These are phyloP conservation scores for Notodonta ziczac DNA, from an alignment of 2,888 invertebrate genomes.

Conservation along the genomic window DNA sequence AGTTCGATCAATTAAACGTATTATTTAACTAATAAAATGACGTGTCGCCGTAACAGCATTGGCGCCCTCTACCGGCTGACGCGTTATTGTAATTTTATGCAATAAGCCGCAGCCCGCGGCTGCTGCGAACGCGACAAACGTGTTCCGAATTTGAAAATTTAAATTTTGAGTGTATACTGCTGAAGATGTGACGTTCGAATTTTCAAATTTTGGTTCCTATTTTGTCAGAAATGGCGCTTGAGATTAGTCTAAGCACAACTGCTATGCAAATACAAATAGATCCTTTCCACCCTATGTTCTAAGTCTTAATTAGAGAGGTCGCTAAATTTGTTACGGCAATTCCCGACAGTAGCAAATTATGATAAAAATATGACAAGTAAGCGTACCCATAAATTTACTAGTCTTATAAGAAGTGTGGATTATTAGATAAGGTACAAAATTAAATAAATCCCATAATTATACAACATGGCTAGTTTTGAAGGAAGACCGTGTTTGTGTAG, in stretches of 20 bases:
- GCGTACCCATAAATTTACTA: too few relatives aligned
- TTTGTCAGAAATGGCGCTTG: constrained; percentile 11
- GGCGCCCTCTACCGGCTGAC: constrained; percentile 28
- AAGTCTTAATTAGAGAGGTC: too few relatives aligned
- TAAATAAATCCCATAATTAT: too few relatives aligned
- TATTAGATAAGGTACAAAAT: too few relatives aligned
- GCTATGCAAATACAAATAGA: too few relatives aligned
- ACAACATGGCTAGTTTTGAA: not conserved
- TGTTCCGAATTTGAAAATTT: constrained; percentile 69
- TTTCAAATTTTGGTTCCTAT: constrained; percentile 4
- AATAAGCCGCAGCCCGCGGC: constrained; percentile 55
- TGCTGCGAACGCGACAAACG: constrained; percentile 64
- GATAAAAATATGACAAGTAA: too few relatives aligned
- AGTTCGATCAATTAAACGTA: constrained; percentile 31
- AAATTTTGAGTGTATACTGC: constrained; percentile 51
- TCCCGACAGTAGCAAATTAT: too few relatives aligned
- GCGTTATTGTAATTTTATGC: constrained; percentile 77
- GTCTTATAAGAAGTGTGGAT: too few relatives aligned
- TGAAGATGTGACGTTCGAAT: constrained; percentile 26
- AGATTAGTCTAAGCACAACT: too few relatives aligned
- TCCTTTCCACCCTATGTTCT: too few relatives aligned
- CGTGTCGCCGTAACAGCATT: constrained; percentile 21
- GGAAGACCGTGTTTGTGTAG: constrained; percentile 17
- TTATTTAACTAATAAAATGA: constrained; percentile 33
- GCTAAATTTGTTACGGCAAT: too few relatives aligned